phyloP scores from a whole-genome alignment of 2,888 invertebrate genomes.

The Agonopterix heracliana region DNA sequence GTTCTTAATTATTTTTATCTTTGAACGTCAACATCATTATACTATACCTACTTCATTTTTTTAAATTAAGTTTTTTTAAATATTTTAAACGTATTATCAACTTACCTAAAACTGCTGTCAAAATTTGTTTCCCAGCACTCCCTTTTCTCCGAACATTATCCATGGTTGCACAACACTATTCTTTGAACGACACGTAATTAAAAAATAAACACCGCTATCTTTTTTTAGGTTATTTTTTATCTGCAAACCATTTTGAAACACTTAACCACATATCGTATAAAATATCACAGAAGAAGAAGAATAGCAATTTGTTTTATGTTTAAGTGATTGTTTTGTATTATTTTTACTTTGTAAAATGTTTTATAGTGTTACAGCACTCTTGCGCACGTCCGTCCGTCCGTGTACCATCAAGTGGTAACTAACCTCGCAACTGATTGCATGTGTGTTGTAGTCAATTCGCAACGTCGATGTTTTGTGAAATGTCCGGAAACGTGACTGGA shows the following conservation, averaged over 20 bases:
- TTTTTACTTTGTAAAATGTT: too few species aligned
- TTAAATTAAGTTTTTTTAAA: too few species aligned
- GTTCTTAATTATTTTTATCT: too few species aligned
- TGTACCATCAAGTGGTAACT: too few species aligned
- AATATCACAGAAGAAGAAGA: too few species aligned
- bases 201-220: slow-evolving; percentile 18
- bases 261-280: background rate
- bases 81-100: slow-evolving; percentile 4
- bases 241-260: background rate
- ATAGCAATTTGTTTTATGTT: too few species aligned
- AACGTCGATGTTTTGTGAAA: too few species aligned
- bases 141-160: slow-evolving; percentile 27
- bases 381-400: too few species aligned
- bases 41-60: too few species aligned
- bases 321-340: background rate
- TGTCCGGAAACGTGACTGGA: too few species aligned
- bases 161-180: slow-evolving; percentile 25
- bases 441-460: background rate
- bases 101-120: slow-evolving; percentile 52
- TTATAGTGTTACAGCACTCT: too few species aligned
- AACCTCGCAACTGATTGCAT: background rate
- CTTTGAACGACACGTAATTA: background rate
- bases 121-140: slow-evolving; percentile 39
- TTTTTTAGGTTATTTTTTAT: slow-evolving; percentile 20
- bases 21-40: too few species aligned